phyloP scores from a whole-genome alignment of 2,113 vertebrate genomes.

The Poecile atricapillus region DNA sequence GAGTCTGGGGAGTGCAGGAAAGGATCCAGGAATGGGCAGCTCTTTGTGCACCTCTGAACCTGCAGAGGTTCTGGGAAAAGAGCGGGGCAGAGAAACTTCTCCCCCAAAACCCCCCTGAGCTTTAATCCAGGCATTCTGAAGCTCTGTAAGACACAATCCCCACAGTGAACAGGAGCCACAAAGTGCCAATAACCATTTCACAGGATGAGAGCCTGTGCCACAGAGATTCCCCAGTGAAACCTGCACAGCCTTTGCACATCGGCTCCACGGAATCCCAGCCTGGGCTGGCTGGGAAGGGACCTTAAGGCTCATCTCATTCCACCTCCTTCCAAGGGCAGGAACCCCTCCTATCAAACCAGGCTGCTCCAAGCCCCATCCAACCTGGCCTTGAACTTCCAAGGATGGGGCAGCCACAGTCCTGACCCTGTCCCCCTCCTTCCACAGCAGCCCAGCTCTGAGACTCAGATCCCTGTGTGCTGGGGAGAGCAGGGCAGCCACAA shows the following conservation, averaged over 20 bases:
- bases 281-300: background rate
- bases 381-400: background rate
- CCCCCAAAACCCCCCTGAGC: accelerated
- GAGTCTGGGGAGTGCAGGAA: background rate
- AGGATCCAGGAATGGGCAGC: background rate
- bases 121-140: accelerated
- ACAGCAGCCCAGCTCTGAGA: background rate
- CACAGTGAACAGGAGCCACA: background rate
- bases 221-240: accelerated
- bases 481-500: background rate
- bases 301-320: background rate
- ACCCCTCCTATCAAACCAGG: background rate
- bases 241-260: background rate
- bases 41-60: background rate
- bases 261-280: background rate
- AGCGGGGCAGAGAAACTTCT: background rate
- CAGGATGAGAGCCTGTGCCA: background rate
- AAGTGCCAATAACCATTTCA: background rate
- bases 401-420: background rate
- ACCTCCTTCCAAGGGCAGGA: background rate
- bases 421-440: background rate
- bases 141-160: background rate
- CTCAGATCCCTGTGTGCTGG: too few relatives aligned
- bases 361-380: accelerated
- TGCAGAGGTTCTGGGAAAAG: background rate